Base-by-base conservation (phyloP, 2,797 vertebrate genomes). In the Enteromius trimaculatus region DNA sequence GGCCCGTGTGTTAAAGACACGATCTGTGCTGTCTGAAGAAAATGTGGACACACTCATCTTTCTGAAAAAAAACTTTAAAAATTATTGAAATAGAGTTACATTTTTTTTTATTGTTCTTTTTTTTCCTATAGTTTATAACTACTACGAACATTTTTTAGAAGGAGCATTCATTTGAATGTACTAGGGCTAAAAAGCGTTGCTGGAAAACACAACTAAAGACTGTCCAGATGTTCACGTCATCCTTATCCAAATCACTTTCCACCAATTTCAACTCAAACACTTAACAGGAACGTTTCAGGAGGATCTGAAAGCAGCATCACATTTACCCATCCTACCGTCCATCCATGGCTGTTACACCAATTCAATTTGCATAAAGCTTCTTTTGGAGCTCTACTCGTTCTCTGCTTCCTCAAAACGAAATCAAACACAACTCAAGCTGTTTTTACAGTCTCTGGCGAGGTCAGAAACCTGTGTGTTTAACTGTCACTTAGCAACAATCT, bases 401-500 rank as follows among this genome's bases (percentile, higher is more conserved):
- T 69, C 62, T 39, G 13, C 13, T 14, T 53, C 64, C 37, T 68
- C 21, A 26, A 26, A 58, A 70, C 14, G 6, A 79, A 37, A 76
- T 10, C 14, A 68, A 62, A 26, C 17, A 10, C 31, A 51, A 37
- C 39, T 21, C 26, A 4, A 23, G 19, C 17, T 21, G 58, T 77
- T 47, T 76, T 79, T 14, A 21, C 69, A 23, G 16, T 68, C 53
- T 72, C 26, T 13, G 34, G 13, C 17, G 14, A 9, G 6, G 49
- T 62, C 21, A 58, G 49, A 55, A 71, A 79, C 37, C 37, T 21
- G 19, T 66, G 77, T 75, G 76, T 83, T 79, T 83, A 83, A 16
- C 64, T 26, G 42, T 66, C 34, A 49, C 81, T 53, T 80, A 65
- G 81, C 64, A 83, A 86, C 85, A 70, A 23, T 44, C 69, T 83